Base-by-base conservation (phyloP, 2,113 vertebrate species). In the Salvator merianae region DNA sequence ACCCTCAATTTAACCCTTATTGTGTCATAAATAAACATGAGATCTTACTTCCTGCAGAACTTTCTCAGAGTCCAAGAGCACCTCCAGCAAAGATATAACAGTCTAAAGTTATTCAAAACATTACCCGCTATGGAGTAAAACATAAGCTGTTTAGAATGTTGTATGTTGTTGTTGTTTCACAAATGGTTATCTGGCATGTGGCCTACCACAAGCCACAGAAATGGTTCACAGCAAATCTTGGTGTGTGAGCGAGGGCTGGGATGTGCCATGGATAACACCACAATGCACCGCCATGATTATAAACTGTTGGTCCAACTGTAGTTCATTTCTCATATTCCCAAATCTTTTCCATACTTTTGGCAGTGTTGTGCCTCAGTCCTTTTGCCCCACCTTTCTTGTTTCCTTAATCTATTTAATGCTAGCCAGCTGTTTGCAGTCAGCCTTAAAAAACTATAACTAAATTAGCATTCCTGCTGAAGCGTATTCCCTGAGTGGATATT, bases 261-360 rank as follows among this genome's bases (percentile, higher is more conserved):
- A 91, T 87, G 88, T 88, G 89, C 83, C 85, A 79, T 50, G 70
- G 84, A 90, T 71, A 88, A 50, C 79, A 88, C 83, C 83, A 43
- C 68, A 83, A 65, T 68, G 32, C 70, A 86, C 77, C 75, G 40
- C 63, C 0, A 0, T 63, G 81, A 87, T 75, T 91, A 79, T 68
- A 85, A 77, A 90, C n/a, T 59, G 79, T 89, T 59, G 53, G 84
- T 89, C 78, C 84, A 88, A 85, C 63, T 87, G 86, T 75, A 87
- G 69, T 74, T 81, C 26, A 6, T 88, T 92, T 93, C 84, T 88
- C 38, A 73, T 86, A 90, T 78, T 85, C 89, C 69, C 81, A 94
- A 92, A 94, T 93, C 92, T 93, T 89, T 94, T 94, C 93, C 94
- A 95, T 94, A 92, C 76, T 94, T 92, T 93, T 95, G 93, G 94